Conservation (phyloP, 2,888 invertebrate species). For the Hydrotaea diabolus region DNA sequence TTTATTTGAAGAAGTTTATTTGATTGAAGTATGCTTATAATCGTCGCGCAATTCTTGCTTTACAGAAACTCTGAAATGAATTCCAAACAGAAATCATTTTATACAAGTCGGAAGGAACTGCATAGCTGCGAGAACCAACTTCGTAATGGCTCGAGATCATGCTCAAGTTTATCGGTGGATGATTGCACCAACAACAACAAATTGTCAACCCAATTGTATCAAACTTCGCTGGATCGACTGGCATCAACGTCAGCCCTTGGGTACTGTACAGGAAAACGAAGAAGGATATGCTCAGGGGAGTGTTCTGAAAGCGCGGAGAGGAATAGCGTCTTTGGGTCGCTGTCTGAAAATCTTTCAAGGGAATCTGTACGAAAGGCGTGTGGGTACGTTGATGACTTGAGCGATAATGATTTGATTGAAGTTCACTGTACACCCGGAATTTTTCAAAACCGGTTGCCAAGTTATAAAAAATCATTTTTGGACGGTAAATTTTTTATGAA, state of each 20-base stretch:
- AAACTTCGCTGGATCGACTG: not conserved
- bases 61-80: slow-evolving; percentile 3
- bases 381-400: slow-evolving; percentile 73
- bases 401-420: slow-evolving; percentile 76
- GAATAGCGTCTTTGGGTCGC: slow-evolving; percentile 6
- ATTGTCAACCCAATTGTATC: not conserved
- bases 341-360: slow-evolving; percentile 77
- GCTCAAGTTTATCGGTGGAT: slow-evolving; percentile 15
- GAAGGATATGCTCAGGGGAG: not conserved
- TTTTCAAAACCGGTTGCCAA: slow-evolving; percentile 67
- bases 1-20: no score
- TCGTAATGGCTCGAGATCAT: not conserved
- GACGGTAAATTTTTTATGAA: slow-evolving; percentile 64
- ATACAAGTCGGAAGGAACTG: not conserved
- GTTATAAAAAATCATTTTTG: slow-evolving; percentile 53
- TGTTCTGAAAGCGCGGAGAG: not conserved
- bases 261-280: not conserved
- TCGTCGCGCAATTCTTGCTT: not conserved
- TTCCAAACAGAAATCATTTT: not conserved
- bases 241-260: not conserved
- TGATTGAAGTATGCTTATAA: not conserved
- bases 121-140: not conserved
- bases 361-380: slow-evolving; percentile 78
- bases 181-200: not conserved
- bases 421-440: slow-evolving; percentile 72